Conservation (phyloP, 2,888 invertebrate genomes). For the Dynastes grantii region DNA sequence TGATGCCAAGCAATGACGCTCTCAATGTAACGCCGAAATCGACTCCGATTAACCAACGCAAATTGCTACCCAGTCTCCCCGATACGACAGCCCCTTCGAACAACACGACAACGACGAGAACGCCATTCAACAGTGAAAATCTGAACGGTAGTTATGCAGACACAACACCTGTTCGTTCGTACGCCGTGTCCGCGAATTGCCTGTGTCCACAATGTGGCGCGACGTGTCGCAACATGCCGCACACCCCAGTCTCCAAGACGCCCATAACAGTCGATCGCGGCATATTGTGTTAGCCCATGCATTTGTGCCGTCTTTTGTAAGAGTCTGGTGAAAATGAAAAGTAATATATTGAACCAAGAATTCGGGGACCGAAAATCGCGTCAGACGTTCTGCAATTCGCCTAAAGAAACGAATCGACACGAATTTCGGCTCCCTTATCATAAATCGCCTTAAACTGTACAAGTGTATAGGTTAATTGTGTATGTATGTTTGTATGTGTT, state of each 20-base stretch:
- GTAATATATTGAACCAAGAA: conserved; percentile 39
- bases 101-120: conserved; percentile 53
- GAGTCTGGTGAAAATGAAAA: conserved; percentile 41
- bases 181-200: conserved; percentile 67
- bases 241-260: conserved; percentile 68
- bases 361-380: conserved; percentile 11
- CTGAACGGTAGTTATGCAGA: conserved; percentile 63
- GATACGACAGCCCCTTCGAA: conserved; percentile 55
- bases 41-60: conserved; percentile 66
- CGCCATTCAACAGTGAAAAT: conserved; percentile 61
- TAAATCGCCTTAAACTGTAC: conserved; percentile 43
- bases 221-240: conserved; percentile 69
- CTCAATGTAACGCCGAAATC: conserved; percentile 57
- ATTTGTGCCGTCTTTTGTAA: conserved; percentile 46
- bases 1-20: conserved; percentile 56
- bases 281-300: conserved; percentile 70
- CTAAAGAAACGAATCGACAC: not conserved
- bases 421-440: conserved; percentile 7
- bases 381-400: not conserved
- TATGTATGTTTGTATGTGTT: conserved; percentile 46
- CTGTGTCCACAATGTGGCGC: conserved; percentile 71
- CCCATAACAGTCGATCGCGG: conserved; percentile 70
- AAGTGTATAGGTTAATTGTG: conserved; percentile 48
- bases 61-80: conserved; percentile 61
- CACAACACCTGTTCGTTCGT: conserved; percentile 65